phyloP scores from a whole-genome alignment of 2,113 vertebrate species.

The Hippocampus comes region DNA sequence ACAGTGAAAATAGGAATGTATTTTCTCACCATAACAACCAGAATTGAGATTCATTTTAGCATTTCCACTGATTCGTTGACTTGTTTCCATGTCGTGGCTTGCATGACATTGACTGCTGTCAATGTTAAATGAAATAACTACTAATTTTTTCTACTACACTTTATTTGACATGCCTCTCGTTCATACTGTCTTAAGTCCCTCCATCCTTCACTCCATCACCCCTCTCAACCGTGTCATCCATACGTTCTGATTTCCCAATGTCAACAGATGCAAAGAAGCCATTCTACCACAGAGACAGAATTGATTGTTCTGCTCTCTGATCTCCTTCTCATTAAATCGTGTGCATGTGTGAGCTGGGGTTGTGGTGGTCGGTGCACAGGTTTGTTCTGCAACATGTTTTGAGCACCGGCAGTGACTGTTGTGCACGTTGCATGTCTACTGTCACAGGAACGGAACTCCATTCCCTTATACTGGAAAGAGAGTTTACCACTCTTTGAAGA shows the following conservation, averaged over 20 bases:
- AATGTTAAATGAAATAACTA: neutral
- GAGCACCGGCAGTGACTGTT: neutral
- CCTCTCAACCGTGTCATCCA: neutral
- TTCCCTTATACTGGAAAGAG: neutral
- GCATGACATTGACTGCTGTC: neutral
- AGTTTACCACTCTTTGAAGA: neutral
- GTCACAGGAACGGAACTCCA: neutral
- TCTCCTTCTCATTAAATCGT: constrained; percentile 27
- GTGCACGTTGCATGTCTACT: neutral
- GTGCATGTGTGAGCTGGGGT: neutral
- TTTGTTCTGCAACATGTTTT: neutral
- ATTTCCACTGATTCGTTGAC: neutral
- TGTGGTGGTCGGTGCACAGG: neutral
- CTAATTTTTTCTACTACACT: neutral
- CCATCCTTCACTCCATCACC: neutral
- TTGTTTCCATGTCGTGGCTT: neutral
- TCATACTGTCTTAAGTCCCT: neutral
- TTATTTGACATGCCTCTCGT: neutral
- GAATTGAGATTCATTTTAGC: neutral
- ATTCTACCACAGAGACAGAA: constrained; percentile 23
- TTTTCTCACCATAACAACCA: neutral
- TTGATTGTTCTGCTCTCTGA: constrained; percentile 37
- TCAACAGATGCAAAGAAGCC: constrained; percentile 25
- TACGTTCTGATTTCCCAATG: constrained; percentile 31
- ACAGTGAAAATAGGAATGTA: too few relatives aligned